Evolutionary conservation across 2,888 invertebrate species (phyloP).

Genomic region (Protodeltote pygarga): DNA sequence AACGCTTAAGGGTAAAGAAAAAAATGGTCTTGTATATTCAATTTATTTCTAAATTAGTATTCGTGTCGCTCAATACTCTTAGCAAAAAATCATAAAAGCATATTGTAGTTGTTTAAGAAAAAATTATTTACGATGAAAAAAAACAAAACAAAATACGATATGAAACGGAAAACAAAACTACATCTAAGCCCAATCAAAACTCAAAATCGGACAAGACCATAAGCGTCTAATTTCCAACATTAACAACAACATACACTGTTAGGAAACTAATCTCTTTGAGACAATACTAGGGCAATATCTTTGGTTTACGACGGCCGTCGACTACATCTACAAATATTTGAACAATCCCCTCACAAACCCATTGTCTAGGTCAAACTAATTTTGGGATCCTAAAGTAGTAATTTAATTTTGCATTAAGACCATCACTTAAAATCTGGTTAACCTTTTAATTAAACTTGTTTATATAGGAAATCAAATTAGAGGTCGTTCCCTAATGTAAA

Average conservation of each 20-base stretch:
- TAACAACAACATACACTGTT: conserved; percentile 64
- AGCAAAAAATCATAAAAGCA: no score
- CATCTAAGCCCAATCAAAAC: not conserved
- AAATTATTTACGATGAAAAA: no score
- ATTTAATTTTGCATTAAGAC: conserved; percentile 78
- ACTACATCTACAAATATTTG: conserved; percentile 82
- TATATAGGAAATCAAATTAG: conserved; percentile 42
- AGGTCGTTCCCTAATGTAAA: conserved; percentile 27
- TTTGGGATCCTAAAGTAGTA: conserved; percentile 71
- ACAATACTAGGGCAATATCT: conserved; percentile 82
- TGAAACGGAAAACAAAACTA: no score
- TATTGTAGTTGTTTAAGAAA: no score
- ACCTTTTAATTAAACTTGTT: conserved; percentile 66
- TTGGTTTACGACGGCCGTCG: conserved; percentile 77
- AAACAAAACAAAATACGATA: not conserved
- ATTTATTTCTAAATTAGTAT: no score
- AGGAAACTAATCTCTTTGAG: conserved; percentile 82
- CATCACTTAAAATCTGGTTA: conserved; percentile 68
- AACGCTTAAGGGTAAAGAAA: no score
- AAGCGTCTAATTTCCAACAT: conserved; percentile 49
- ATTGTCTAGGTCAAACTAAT: conserved; percentile 85
- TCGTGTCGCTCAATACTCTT: no score
- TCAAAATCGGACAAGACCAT: conserved; percentile 6
- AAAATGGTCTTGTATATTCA: no score
- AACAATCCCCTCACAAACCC: conserved; percentile 68